Evolutionary conservation across 1,140 invertebrate species (phyloP), one percentile per base, ranked within the genome.

Genomic region (Aporrectodea caliginosa): DNA sequence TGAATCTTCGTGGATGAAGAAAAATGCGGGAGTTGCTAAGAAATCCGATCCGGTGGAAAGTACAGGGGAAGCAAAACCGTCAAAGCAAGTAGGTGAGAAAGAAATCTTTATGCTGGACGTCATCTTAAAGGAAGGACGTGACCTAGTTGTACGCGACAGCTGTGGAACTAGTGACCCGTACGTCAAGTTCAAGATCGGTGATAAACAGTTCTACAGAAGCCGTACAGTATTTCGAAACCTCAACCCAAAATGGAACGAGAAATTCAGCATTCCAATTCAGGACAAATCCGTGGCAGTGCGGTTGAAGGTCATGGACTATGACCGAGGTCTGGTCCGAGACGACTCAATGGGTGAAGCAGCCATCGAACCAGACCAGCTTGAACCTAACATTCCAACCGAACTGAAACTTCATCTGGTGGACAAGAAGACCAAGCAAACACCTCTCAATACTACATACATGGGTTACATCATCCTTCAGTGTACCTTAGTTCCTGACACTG

Each of bases 131-230:
- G 91, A 93, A 85, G 96, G 95, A 70, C 91, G 92, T 85, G 94
- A 96, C 88, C 90, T 98, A 83, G 92, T 96, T 31, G 94, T 96
- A 32, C 94, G 95, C 92, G 96, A 98, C 88, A 94, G 96, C 88
- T 95, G 94, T 89, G 89, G 89, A 34, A 88, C 86, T 29, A 89
- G 88, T 83, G 90, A 90, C 82, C 90, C 90, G 0, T 90, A 90
- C 83, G 89, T 90, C 1, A 90, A 90, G 82, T 89, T 90, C 83
- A 89, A 89, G 78, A 83, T 89, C 73, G 85, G 85, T 14, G 84
- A 83, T 30, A 86, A 88, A 79, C 83, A 84, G 35, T 81, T 86
- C 29, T 89, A 89, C 82, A 89, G 87, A 83, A 89, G 85, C 82
- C 85, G 86, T 73, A 90, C 85, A 35, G 83, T 90, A 2, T 86